phyloP scores from a whole-genome alignment of 2,888 invertebrate genomes.

The Ormyrus rosae region DNA sequence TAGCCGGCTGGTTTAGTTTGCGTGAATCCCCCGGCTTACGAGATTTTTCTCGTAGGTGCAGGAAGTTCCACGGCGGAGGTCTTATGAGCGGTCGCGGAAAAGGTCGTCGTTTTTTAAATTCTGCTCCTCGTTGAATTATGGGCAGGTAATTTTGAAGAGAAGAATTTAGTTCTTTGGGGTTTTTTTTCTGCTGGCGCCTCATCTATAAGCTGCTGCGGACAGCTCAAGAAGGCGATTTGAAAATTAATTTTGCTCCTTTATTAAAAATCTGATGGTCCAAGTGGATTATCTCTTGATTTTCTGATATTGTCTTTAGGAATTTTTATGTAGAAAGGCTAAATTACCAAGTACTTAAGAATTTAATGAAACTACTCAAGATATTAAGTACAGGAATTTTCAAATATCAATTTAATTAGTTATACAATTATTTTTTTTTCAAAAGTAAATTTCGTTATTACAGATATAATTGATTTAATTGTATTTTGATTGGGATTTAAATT shows the following conservation, averaged over 20 bases:
- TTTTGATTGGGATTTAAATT: too few species aligned
- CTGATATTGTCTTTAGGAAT: too few species aligned
- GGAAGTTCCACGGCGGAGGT: not conserved
- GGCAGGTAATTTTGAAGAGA: conserved; percentile 29
- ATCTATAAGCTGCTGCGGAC: too few species aligned
- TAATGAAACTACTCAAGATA: too few species aligned
- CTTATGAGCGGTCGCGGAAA: not conserved
- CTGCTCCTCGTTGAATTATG: conserved; percentile 30
- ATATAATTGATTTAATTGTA: too few species aligned
- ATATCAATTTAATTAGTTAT: too few species aligned
- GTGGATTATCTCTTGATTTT: too few species aligned
- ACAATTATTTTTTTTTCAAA: too few species aligned
- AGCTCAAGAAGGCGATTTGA: not conserved
- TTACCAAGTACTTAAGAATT: too few species aligned
- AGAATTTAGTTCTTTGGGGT: not conserved
- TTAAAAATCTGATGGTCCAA: conserved; percentile 3
- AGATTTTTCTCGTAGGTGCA: conserved; percentile 26
- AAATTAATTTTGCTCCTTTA: conserved; percentile 24
- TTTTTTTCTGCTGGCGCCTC: not conserved
- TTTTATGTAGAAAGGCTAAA: too few species aligned
- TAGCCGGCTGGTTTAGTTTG: conserved; percentile 6
- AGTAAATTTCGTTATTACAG: too few species aligned
- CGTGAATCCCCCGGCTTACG: conserved; percentile 41
- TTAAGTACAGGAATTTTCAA: too few species aligned
- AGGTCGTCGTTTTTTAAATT: conserved; percentile 38